phyloP scores from a whole-genome alignment of 2,888 invertebrate species.

The Chesias legatella region DNA sequence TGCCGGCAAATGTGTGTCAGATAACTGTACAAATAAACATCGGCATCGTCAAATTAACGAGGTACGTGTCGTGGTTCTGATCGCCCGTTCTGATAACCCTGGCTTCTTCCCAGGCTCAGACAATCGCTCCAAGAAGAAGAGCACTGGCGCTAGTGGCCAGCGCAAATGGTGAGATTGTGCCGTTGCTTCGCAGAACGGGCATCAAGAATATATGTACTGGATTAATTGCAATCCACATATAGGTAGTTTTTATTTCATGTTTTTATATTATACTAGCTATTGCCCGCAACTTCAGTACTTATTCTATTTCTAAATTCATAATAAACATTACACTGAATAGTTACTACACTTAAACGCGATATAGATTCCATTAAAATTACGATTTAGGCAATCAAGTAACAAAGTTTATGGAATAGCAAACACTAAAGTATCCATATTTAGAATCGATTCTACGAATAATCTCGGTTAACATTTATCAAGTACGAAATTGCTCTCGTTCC shows the following conservation, averaged over 20 bases:
- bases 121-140: conserved; percentile 15
- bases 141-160: neutral
- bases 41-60: conserved; percentile 65
- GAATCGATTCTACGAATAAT: conserved; percentile 14
- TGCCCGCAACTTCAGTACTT: too few species aligned
- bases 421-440: conserved; percentile 13
- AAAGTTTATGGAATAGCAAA: conserved; percentile 7
- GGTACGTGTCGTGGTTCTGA: conserved; percentile 43
- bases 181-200: neutral
- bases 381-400: too few species aligned
- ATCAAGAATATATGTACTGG: too few species aligned
- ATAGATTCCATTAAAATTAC: too few species aligned
- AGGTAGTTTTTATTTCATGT: too few species aligned
- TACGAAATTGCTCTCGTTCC: conserved; percentile 8
- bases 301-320: too few species aligned
- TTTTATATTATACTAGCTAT: too few species aligned
- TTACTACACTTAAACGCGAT: too few species aligned
- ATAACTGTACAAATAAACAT: conserved; percentile 71
- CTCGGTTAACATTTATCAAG: conserved; percentile 14
- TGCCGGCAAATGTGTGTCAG: conserved; percentile 62
- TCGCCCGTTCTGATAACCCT: conserved; percentile 27
- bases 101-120: conserved; percentile 22
- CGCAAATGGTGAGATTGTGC: conserved; percentile 2
- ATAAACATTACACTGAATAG: too few species aligned
- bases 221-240: too few species aligned